These are phyloP conservation scores for Drosophila virilis DNA, from an alignment of 1,140 invertebrate species.

Conservation along the genomic window DNA sequence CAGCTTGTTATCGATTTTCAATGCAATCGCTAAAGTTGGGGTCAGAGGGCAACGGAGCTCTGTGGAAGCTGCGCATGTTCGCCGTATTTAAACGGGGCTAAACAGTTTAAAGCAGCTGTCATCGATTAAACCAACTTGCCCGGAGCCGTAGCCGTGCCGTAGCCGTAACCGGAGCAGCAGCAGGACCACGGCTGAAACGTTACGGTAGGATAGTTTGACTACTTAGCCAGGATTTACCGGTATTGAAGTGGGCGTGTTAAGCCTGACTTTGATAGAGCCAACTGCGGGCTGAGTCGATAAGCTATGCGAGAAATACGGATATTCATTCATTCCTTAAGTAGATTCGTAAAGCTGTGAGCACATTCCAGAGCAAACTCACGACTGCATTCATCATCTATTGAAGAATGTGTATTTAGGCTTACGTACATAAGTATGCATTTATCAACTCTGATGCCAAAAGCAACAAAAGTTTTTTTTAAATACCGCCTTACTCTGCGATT, in stretches of 20 bases:
- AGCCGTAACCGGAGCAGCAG: neutral
- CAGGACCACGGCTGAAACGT: neutral
- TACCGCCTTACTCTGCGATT: no score
- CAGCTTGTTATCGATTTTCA: constrained; percentile 64
- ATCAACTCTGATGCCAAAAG: no score
- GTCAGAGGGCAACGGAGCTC: neutral
- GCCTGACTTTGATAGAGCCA: constrained; percentile 10
- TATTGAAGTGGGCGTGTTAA: constrained; percentile 6
- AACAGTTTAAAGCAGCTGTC: constrained; percentile 33
- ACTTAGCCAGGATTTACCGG: constrained; percentile 2
- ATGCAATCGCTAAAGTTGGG: constrained; percentile 26
- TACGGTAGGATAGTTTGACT: constrained; percentile 7
- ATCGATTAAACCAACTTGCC: constrained; percentile 21
- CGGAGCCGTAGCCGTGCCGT: neutral
- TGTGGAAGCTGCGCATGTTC: constrained; percentile 25
- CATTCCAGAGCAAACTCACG: constrained; percentile 5
- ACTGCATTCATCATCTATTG: no score
- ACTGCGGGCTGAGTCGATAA: no score
- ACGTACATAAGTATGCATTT: no score
- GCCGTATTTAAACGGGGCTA: constrained; percentile 28
- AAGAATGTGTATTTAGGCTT: no score
- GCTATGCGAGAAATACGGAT: no score
- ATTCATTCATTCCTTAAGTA: no score
- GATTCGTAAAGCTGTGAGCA: neutral
- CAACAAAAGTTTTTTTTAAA: no score